Conservation (phyloP, 2,113 vertebrate genomes). For the Perccottus glenii region DNA sequence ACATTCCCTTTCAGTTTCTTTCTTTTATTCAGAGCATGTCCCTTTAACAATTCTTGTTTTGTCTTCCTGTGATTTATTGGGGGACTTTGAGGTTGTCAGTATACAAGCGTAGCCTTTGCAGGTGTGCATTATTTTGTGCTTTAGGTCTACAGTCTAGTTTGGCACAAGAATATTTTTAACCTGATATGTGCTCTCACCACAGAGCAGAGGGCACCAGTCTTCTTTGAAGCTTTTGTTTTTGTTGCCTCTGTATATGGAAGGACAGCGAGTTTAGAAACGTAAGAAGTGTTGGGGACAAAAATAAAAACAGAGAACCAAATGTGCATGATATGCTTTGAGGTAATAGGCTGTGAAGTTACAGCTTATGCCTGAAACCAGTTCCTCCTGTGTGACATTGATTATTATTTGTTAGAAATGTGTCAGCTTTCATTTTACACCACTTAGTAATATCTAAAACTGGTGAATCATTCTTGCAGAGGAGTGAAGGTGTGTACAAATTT, state of each 20-base stretch:
- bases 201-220: background rate
- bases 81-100: background rate
- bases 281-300: slow-evolving; percentile 1
- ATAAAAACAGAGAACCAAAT: slow-evolving; percentile 20
- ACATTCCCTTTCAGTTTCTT: slow-evolving; percentile 24
- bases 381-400: slow-evolving; percentile 13
- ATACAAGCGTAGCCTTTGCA: slow-evolving; percentile 22
- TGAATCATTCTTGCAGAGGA: too few relatives aligned
- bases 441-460: slow-evolving; percentile 13
- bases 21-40: slow-evolving; percentile 32
- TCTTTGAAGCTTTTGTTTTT: slow-evolving; percentile 35
- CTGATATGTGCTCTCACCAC: slow-evolving; percentile 17
- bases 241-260: slow-evolving; percentile 10
- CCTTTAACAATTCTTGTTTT: slow-evolving; percentile 46
- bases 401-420: background rate
- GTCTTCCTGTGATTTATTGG: slow-evolving; percentile 54
- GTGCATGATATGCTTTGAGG: slow-evolving; percentile 6
- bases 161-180: slow-evolving; percentile 68
- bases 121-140: slow-evolving; percentile 19
- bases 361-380: slow-evolving; percentile 23
- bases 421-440: slow-evolving; percentile 14
- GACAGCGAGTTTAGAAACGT: background rate
- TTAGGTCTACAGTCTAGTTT: background rate
- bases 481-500: too few relatives aligned
- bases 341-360: slow-evolving; percentile 17